Conservation (phyloP, 2,113 vertebrate genomes). For the Oncorhynchus gorbuscha region DNA sequence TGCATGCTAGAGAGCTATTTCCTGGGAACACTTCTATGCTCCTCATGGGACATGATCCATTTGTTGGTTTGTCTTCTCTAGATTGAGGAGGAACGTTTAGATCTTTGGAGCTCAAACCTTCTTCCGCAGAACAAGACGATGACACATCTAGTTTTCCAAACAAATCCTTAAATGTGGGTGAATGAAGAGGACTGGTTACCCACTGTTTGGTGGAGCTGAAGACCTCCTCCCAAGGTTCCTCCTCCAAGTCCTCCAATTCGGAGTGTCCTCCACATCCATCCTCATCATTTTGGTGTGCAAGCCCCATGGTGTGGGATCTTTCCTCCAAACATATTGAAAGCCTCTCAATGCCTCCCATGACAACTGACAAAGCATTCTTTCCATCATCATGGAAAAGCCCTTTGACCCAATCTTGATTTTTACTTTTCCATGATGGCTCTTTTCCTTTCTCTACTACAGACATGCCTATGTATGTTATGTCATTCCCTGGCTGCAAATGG, state of each 20-base stretch:
- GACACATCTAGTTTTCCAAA: slow-evolving; percentile 63
- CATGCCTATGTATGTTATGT: slow-evolving; percentile 2
- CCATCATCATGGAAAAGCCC: slow-evolving; percentile 14
- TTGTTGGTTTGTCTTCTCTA: slow-evolving; percentile 19
- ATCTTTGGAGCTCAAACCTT: slow-evolving; percentile 34
- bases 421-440: slow-evolving; percentile 28
- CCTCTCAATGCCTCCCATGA: slow-evolving; percentile 43
- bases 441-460: background rate
- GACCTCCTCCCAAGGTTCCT: slow-evolving; percentile 90
- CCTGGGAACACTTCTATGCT: slow-evolving; percentile 35
- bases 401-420: slow-evolving; percentile 25
- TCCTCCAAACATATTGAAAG: slow-evolving; percentile 65
- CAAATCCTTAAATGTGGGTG: slow-evolving; percentile 82
- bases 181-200: slow-evolving; percentile 96
- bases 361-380: slow-evolving; percentile 36
- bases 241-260: slow-evolving; percentile 79
- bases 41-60: slow-evolving; percentile 14
- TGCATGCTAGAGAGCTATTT: slow-evolving; percentile 32
- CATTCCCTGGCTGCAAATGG: slow-evolving; percentile 21
- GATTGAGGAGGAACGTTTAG: slow-evolving; percentile 30
- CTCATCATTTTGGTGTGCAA: slow-evolving; percentile 79
- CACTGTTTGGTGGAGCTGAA: slow-evolving; percentile 79
- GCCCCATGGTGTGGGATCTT: slow-evolving; percentile 62
- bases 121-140: slow-evolving; percentile 28
- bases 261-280: slow-evolving; percentile 73